Base-by-base conservation (phyloP, 2,888 invertebrate genomes). In the Hyppa rectilinea region DNA sequence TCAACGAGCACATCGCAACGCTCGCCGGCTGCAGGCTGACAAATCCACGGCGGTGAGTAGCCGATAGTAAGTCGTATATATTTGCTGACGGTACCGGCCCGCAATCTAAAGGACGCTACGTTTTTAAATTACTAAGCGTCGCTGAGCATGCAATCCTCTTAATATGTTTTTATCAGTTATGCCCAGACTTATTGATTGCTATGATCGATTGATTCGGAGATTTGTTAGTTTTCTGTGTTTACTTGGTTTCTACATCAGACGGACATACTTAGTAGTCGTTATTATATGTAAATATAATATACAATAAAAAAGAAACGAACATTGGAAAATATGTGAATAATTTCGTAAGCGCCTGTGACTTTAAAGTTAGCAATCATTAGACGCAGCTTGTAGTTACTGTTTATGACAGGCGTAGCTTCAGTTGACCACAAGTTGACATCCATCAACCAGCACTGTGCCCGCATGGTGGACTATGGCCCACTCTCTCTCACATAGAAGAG, bases 11-110 rank as follows among this genome's bases (percentile, higher is more conserved):
- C 88, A 88, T 88, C 80, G 86, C 87, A 80, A 67, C 87, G 81
- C 82, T 84, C 78, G 71, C 80, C 72, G 81, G 78, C 72, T 80
- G 80, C 78, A 90, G 90, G 89, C 93, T 92, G 93, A 94, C 94
- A 94, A 95, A 94, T 94, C 93, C 94, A 87, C 90, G 85, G 90
- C 90, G 91, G 90, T 88, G 93, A 94, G 92, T 93, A 90, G 93
- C 92, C 93, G 91, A 92, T 91, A 88, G 90, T 90, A 91, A 93
- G 92, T 94, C 92, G 92, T 93, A 92, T 93, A 92, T 93, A 93
- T 93, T 93, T 95, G 94, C 94, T 91, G 94, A 94, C 93, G 90
- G 84, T 92, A 91, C 87, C 86, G 84, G 83, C 87, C 88, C 88
- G 88, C 91, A 89, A 91, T 90, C 91, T 89, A 75, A 87, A 86